A percentile compares a stretch with the other conserved stretches of the same genome.
Evolutionary conservation across 1,140 invertebrate genomes (phyloP).

Genomic region (Rhagoletis pomonella): DNA sequence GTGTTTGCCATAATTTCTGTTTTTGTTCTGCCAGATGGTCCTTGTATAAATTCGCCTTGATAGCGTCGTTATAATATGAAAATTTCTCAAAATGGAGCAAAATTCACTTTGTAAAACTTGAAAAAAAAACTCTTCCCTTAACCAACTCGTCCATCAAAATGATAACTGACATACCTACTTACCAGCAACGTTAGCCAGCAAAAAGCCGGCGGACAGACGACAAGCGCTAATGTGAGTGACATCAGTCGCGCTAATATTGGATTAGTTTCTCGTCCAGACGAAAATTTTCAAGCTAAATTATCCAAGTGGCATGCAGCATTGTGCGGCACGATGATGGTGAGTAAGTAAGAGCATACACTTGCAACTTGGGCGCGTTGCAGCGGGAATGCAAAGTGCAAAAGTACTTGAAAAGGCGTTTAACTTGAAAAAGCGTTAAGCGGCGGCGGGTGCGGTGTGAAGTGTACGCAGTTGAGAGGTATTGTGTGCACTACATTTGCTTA

Average conservation of each 20-base stretch:
- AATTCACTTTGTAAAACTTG: too few relatives aligned
- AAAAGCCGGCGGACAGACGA: not conserved
- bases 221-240: slow-evolving; percentile 25
- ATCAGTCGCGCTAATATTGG: slow-evolving; percentile 34
- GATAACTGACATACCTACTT: not conserved
- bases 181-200: not conserved
- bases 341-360: not conserved
- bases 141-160: not conserved
- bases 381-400: not conserved
- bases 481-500: too few relatives aligned
- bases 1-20: too few relatives aligned
- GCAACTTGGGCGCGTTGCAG: not conserved
- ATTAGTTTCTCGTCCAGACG: slow-evolving; percentile 15
- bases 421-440: slow-evolving; percentile 17
- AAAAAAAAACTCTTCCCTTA: not conserved
- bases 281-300: slow-evolving; percentile 40
- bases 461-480: not conserved
- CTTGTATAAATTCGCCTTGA: too few relatives aligned
- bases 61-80: too few relatives aligned
- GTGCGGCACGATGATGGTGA: not conserved
- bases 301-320: not conserved
- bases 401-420: slow-evolving; percentile 49
- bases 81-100: too few relatives aligned
- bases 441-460: not conserved
- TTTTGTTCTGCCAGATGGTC: too few relatives aligned